Conservation (phyloP, 2,113 vertebrate genomes). For the Benitochromis conjunctus region DNA sequence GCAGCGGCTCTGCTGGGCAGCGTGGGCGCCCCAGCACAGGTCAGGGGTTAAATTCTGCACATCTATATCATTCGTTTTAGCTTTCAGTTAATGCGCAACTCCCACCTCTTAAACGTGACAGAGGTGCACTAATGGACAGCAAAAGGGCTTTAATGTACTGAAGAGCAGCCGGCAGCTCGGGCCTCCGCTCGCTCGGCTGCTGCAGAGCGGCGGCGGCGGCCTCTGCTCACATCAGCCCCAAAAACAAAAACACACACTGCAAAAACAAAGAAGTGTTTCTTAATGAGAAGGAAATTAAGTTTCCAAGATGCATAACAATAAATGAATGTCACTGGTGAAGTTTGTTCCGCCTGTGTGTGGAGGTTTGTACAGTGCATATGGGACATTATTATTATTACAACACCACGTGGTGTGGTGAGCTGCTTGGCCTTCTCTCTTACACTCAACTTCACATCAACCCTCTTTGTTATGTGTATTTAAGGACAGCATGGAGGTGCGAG, state of each 20-base stretch:
- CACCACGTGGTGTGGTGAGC: too few species aligned
- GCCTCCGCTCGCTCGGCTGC: background rate
- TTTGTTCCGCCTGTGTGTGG: too few species aligned
- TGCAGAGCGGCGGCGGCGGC: too few species aligned
- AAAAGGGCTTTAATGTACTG: slow-evolving; percentile 39
- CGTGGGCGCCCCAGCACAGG: slow-evolving; percentile 5
- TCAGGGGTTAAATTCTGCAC: slow-evolving; percentile 45
- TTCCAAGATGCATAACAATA: background rate
- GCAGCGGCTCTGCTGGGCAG: background rate
- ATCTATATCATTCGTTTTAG: slow-evolving; percentile 43
- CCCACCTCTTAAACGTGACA: slow-evolving; percentile 45
- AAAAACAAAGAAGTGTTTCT: background rate
- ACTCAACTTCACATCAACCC: background rate
- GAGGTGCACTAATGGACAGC: slow-evolving; percentile 57
- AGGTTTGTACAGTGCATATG: too few species aligned
- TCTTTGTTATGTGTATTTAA: background rate
- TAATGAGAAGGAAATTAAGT: background rate
- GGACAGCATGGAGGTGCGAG: background rate
- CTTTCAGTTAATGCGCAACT: slow-evolving; percentile 48
- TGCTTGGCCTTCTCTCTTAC: background rate
- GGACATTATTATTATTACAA: too few species aligned
- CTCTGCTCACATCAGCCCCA: background rate
- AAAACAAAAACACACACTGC: background rate
- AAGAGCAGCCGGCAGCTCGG: background rate
- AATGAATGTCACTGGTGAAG: background rate